Percentiles rank a stretch among this genome's conserved stretches.
Conservation (phyloP, 2,888 invertebrate species). For the Melieria omissa region DNA sequence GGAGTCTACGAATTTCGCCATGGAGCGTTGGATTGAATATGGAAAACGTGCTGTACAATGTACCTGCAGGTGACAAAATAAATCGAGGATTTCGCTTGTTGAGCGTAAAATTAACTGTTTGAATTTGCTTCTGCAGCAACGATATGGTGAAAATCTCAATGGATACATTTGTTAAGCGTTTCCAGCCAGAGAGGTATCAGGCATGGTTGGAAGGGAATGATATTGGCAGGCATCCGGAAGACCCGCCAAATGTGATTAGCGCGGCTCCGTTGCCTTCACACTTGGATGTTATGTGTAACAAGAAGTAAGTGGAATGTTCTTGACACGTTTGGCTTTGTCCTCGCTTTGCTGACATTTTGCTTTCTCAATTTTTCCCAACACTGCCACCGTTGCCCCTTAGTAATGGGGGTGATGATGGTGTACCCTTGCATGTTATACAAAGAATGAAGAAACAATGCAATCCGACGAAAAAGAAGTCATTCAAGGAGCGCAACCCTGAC, state of each 20-base stretch:
- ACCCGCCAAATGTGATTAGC: slow-evolving; percentile 74
- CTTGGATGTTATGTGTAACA: slow-evolving; percentile 82
- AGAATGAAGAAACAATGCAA: slow-evolving; percentile 67
- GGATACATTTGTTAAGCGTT: slow-evolving; percentile 97
- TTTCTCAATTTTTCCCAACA: slow-evolving; percentile 34
- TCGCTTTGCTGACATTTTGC: slow-evolving; percentile 28
- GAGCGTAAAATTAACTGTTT: neutral
- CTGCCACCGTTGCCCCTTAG: slow-evolving; percentile 62
- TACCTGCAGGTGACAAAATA: slow-evolving; percentile 72
- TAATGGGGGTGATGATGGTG: slow-evolving; percentile 52
- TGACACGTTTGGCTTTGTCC: slow-evolving; percentile 3
- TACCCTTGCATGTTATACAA: slow-evolving; percentile 50
- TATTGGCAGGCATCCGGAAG: slow-evolving; percentile 92
- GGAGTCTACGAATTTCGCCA: slow-evolving; percentile 99
- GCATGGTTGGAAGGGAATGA: slow-evolving; percentile 92
- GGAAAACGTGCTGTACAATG: slow-evolving; percentile 92
- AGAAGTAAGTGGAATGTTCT: slow-evolving; percentile 71
- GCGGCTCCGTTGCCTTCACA: slow-evolving; percentile 86
- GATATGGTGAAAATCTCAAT: slow-evolving; percentile 99
- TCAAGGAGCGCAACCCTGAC: slow-evolving; percentile 67
- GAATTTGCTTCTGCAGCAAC: slow-evolving; percentile 69
- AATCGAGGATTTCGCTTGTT: neutral
- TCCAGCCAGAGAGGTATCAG: slow-evolving; percentile 88
- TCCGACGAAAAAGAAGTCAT: slow-evolving; percentile 65
- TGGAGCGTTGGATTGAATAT: slow-evolving; percentile 97